Evolutionary conservation across 2,888 invertebrate genomes (phyloP).

Genomic region (Anthrax anthrax): DNA sequence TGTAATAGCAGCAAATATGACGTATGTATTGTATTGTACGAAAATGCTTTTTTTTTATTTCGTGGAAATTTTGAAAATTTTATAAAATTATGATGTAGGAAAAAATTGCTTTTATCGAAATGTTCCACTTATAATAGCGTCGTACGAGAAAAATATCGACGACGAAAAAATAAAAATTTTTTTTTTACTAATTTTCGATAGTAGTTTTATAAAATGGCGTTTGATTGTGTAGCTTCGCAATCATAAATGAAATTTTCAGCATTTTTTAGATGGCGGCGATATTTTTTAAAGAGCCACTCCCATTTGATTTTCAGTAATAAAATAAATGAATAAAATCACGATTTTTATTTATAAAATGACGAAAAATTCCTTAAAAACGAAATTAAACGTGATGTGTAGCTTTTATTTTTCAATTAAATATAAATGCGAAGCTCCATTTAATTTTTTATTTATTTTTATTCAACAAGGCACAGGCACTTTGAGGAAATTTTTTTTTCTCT

Average conservation of each 20-base stretch:
- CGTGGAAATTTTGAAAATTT: too few relatives aligned
- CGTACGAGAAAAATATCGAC: not conserved
- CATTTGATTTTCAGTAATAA: not conserved
- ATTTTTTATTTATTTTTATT: conserved; percentile 1
- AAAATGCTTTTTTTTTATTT: too few relatives aligned
- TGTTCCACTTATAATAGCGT: too few relatives aligned
- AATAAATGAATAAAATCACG: not conserved
- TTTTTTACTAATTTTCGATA: not conserved
- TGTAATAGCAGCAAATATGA: too few relatives aligned
- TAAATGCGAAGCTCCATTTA: not conserved
- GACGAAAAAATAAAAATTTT: not conserved
- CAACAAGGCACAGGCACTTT: conserved; percentile 12
- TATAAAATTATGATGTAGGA: too few relatives aligned
- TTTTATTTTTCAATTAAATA: not conserved
- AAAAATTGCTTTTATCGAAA: too few relatives aligned
- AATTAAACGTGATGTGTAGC: conserved; percentile 1
- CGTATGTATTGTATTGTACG: too few relatives aligned
- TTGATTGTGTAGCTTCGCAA: not conserved
- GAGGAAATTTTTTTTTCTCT: not conserved
- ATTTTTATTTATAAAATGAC: not conserved
- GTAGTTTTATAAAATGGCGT: not conserved
- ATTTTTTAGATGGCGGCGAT: not conserved
- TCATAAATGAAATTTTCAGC: not conserved
- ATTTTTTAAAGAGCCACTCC: not conserved
- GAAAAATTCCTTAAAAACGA: not conserved